Percentiles rank a stretch among this genome's conserved stretches.
phyloP scores from a whole-genome alignment of 2,888 invertebrate species.

The Dryadula phaetusa region DNA sequence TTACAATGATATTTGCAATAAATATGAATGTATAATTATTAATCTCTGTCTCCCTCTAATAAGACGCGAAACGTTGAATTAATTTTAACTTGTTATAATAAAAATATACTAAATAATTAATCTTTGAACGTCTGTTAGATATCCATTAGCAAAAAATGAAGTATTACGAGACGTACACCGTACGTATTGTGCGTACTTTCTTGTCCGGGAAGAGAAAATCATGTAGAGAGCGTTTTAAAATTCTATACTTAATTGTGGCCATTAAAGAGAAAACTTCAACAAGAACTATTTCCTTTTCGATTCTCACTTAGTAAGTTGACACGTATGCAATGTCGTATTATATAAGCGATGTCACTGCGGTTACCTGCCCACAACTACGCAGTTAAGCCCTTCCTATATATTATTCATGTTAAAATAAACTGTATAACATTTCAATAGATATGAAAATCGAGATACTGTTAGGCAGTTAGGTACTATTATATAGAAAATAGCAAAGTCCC shows the following conservation, averaged over 20 bases:
- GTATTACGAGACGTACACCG: constrained; percentile 26
- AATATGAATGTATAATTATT: too few species aligned
- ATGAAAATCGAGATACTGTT: constrained; percentile 16
- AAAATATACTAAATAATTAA: neutral
- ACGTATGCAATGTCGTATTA: constrained; percentile 36
- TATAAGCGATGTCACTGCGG: constrained; percentile 36
- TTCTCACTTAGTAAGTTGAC: constrained; percentile 38
- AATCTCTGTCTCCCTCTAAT: too few species aligned
- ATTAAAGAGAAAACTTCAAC: constrained; percentile 41
- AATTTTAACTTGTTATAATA: neutral
- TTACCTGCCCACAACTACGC: constrained; percentile 24
- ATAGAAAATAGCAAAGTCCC: constrained; percentile 8
- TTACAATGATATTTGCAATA: too few species aligned
- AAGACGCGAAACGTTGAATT: neutral
- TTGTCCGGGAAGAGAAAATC: constrained; percentile 49
- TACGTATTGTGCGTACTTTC: constrained; percentile 34
- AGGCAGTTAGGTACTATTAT: neutral
- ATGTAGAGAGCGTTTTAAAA: constrained; percentile 43
- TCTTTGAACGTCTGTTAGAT: neutral
- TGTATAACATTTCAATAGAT: constrained; percentile 15
- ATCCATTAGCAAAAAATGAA: constrained; percentile 9
- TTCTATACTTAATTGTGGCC: constrained; percentile 43
- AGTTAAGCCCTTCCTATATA: constrained; percentile 24
- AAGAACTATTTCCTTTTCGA: constrained; percentile 42
- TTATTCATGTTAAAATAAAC: constrained; percentile 10